phyloP scores from a whole-genome alignment of 2,888 invertebrate genomes.

The Pollenia amentaria region DNA sequence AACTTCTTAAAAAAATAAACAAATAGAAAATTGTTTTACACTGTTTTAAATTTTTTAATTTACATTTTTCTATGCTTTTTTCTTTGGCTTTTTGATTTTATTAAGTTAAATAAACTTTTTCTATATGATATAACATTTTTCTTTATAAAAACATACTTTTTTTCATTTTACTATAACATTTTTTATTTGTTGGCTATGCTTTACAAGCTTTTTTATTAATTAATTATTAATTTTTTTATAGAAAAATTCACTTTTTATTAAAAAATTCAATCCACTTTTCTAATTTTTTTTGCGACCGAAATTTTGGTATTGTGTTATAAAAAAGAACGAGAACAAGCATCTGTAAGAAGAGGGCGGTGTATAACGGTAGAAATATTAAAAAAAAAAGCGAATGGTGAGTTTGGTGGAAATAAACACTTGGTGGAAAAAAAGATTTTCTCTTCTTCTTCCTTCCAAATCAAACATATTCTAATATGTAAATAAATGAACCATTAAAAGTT shows the following conservation, averaged over 20 bases:
- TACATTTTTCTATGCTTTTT: no score
- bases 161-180: not conserved
- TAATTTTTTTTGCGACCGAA: slow-evolving; percentile 56
- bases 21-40: no score
- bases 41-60: no score
- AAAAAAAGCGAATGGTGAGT: slow-evolving; percentile 62
- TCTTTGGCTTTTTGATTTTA: no score
- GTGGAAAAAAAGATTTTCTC: slow-evolving; percentile 9
- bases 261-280: slow-evolving; percentile 47
- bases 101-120: no score
- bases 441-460: slow-evolving; percentile 33
- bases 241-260: slow-evolving; percentile 29
- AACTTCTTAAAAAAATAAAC: no score
- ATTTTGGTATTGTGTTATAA: slow-evolving; percentile 50
- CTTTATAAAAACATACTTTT: not conserved
- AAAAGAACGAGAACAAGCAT: slow-evolving; percentile 55
- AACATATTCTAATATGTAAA: slow-evolving; percentile 23
- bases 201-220: not conserved
- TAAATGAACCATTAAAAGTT: slow-evolving; percentile 6
- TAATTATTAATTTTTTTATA: slow-evolving; percentile 6
- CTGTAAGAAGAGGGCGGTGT: slow-evolving; percentile 61
- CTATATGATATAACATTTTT: no score
- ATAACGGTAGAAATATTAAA: slow-evolving; percentile 43
- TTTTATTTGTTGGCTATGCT: not conserved
- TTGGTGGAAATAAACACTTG: slow-evolving; percentile 53